These are phyloP conservation scores for Varanus komodoensis DNA, from an alignment of 2,113 vertebrate genomes.

Conservation along the genomic window DNA sequence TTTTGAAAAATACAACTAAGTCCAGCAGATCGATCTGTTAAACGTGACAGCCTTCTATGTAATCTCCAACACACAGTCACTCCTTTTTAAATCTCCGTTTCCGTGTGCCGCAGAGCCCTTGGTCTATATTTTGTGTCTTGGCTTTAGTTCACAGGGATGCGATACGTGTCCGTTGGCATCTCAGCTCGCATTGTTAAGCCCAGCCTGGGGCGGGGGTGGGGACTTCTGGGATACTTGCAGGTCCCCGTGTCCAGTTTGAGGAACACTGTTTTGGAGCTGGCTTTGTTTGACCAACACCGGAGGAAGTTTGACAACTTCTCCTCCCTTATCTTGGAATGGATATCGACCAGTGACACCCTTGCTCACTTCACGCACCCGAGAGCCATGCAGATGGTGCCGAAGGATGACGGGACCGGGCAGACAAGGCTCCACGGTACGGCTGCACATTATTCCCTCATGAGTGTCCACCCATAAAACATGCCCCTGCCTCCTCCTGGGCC, in stretches of 20 bases:
- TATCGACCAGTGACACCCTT: slow-evolving; percentile 70
- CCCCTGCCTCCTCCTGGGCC: neutral
- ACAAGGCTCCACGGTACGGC: slow-evolving; percentile 73
- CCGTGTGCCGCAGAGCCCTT: neutral
- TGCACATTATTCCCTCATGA: neutral
- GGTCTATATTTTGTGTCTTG: neutral
- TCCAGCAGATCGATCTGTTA: neutral
- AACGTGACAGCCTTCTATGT: neutral
- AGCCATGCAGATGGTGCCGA: slow-evolving; percentile 59
- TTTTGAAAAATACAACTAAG: neutral
- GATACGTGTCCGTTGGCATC: neutral
- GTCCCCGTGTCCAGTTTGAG: slow-evolving; percentile 70
- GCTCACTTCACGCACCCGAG: slow-evolving; percentile 64
- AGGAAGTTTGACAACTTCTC: slow-evolving; percentile 78
- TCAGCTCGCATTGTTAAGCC: neutral
- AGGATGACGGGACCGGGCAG: slow-evolving; percentile 71
- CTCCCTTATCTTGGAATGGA: slow-evolving; percentile 73
- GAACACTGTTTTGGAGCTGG: slow-evolving; percentile 68
- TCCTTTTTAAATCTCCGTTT: neutral
- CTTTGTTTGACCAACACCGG: slow-evolving; percentile 72
- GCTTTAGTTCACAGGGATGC: neutral
- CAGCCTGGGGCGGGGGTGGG: neutral
- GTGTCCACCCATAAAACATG: neutral
- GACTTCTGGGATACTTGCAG: slow-evolving; percentile 44
- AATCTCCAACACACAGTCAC: too few species aligned